These are phyloP conservation scores for Emys orbicularis DNA, from an alignment of 2,797 vertebrate species.

Conservation along the genomic window DNA sequence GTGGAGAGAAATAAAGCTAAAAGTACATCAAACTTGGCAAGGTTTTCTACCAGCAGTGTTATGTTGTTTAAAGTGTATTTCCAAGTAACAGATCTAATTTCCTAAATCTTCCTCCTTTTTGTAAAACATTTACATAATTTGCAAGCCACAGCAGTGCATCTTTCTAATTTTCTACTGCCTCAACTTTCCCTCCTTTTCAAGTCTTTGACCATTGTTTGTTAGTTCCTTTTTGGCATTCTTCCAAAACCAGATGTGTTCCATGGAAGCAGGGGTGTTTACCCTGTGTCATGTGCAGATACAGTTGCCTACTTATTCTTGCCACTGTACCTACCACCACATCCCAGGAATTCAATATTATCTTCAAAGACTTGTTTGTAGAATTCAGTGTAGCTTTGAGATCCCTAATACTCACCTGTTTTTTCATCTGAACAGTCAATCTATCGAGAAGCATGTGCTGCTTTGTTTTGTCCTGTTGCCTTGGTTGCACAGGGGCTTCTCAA, in stretches of 20 bases:
- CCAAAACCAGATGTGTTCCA: neutral
- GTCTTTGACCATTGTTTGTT: neutral
- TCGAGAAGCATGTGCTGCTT: neutral
- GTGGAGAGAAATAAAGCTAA: neutral
- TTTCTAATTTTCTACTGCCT: neutral
- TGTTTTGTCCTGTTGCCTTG: constrained; percentile 10
- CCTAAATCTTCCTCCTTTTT: neutral
- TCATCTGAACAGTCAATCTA: neutral
- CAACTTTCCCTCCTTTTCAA: neutral
- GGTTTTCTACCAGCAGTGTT: neutral
- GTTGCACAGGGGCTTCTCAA: neutral
- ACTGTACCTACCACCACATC: neutral
- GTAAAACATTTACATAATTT: neutral
- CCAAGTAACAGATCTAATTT: neutral
- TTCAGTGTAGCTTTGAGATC: neutral
- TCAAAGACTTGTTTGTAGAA: neutral
- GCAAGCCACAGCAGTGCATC: neutral
- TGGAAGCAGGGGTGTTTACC: neutral
- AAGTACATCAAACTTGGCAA: neutral
- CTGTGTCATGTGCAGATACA: neutral
- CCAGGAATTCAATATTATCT: neutral
- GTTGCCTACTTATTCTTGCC: neutral
- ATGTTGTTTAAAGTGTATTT: neutral
- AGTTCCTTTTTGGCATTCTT: neutral
- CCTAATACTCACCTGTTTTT: neutral